A percentile compares a stretch with the other conserved stretches of the same genome.
These are phyloP conservation scores for Mesoligia furuncula DNA, from an alignment of 2,888 invertebrate species.

Conservation along the genomic window DNA sequence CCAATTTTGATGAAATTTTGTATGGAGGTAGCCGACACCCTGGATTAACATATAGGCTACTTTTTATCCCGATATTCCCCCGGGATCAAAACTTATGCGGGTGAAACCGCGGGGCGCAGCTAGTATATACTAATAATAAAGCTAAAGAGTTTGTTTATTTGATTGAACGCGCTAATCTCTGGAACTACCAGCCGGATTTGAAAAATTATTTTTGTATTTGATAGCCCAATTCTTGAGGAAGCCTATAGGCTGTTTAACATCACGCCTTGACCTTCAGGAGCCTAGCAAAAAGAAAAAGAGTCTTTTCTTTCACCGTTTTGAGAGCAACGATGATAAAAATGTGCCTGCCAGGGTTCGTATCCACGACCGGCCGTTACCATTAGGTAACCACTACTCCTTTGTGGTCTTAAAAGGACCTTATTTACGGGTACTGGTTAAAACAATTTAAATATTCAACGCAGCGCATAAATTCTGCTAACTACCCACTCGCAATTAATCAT, in stretches of 20 bases:
- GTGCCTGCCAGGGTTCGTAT: neutral
- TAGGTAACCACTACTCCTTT: neutral
- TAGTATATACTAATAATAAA: no score
- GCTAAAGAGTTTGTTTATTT: neutral
- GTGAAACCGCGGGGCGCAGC: no score
- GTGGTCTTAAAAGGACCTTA: neutral
- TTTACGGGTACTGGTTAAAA: conserved; percentile 22
- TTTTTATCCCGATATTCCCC: no score
- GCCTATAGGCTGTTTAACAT: neutral
- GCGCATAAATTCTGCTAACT: conserved; percentile 52
- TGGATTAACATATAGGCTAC: no score
- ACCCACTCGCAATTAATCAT: conserved; percentile 56
- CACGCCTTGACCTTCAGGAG: neutral
- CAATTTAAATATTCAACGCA: conserved; percentile 49
- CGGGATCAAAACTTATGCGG: no score
- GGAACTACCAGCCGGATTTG: neutral
- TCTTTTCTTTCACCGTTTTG: neutral
- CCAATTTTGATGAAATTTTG: no score
- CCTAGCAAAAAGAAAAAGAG: neutral
- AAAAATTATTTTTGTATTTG: neutral
- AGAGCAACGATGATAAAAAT: neutral
- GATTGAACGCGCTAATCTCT: neutral
- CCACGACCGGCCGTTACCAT: neutral
- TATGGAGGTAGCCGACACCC: no score
- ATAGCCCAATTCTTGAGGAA: neutral